Evolutionary conservation across 2,113 vertebrate species (phyloP).

Genomic region (Panthera leo): DNA sequence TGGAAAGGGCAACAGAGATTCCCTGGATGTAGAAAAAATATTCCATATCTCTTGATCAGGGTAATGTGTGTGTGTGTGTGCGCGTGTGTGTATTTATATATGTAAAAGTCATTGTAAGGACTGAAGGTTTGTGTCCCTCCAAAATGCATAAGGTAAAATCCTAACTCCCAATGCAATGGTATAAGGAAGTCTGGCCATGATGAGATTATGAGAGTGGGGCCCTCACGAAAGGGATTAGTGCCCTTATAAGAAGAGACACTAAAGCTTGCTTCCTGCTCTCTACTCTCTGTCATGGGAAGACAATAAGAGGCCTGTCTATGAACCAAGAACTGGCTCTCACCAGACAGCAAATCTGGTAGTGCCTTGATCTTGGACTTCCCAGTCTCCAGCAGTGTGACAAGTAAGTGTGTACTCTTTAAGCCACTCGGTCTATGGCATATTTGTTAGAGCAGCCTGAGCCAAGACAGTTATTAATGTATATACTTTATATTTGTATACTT

Average conservation of each 20-base stretch:
- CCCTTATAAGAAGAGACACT: neutral
- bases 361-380: neutral
- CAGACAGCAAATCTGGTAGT: neutral
- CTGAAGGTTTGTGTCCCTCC: no score
- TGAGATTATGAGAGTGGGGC: neutral
- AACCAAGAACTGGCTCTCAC: neutral
- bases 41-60: neutral
- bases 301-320: neutral
- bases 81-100: neutral
- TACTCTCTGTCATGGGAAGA: neutral
- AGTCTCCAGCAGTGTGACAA: neutral
- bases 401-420: neutral
- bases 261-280: neutral
- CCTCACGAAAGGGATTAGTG: neutral
- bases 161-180: neutral
- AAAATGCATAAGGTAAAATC: neutral
- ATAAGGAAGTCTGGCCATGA: neutral
- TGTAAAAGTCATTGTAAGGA: neutral
- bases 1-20: neutral
- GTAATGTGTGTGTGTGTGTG: neutral
- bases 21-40: neutral
- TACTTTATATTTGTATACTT: neutral
- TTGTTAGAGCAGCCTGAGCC: neutral
- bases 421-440: neutral
- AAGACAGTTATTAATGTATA: neutral